Evolutionary conservation across 2,888 invertebrate species (phyloP), one percentile per base, ranked within the genome.

Genomic region (Pollenia labialis): DNA sequence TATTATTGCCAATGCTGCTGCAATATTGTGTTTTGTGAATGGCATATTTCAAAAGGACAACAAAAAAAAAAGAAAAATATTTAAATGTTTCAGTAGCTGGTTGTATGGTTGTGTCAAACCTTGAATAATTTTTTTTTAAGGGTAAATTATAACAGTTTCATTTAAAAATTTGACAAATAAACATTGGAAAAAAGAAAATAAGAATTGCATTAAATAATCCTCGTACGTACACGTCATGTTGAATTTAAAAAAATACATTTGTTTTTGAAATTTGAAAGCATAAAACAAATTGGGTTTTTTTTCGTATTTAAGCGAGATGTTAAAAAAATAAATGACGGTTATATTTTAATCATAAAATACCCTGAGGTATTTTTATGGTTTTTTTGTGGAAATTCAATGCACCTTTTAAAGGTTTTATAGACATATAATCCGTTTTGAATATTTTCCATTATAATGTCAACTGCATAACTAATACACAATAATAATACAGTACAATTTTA

Each of bases 91-190:
- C 6, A 32, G 42, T 16, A 66, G 18, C 14, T 64, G 4, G n/a
- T 60, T 75, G 23, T 74, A 2, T 68, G 2, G 0, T 16, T 79
- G 42, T 50, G 14, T 18, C 42, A 56, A 81, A 71, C 87, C 87
- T 87, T 87, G 87, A 87, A 87, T 80, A 32, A 75, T 69, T n/a
- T n/a, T 23, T 75, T 69, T 69, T 60, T 71, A 80, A 81, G 76
- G 71, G n/a, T 60, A 80, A 76, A 87, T 79, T 52, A 58, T 72
- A 72, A 72, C 58, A 79, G 58, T 72, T 76, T 32, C 68, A 54
- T 74, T 84, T 79, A 11, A 54, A 60, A 68, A 60, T 32, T 84
- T 84, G 79, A 85, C 82, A 85, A 85, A 64, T 74, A 48, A 72
- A 66, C 62, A 18, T 48, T 60, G 14, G 14, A 50, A 62, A 40